A percentile compares a stretch with the other conserved stretches of the same genome.
Conservation (phyloP, 2,888 invertebrate species). For the Callosobruchus maculatus region DNA sequence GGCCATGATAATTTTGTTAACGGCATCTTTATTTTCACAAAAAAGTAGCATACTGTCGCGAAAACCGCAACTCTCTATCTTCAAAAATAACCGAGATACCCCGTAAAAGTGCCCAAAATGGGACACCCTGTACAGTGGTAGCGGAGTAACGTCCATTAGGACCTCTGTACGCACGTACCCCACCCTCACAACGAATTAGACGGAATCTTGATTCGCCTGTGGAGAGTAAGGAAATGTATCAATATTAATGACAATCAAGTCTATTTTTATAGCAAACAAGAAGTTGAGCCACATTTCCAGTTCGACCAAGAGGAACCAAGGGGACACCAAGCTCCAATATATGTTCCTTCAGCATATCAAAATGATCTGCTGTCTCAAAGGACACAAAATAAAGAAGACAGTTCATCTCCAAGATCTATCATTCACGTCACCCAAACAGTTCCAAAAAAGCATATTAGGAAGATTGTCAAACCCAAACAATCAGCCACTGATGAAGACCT, state of each 20-base stretch:
- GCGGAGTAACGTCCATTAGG: too few relatives aligned
- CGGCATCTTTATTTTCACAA: too few relatives aligned
- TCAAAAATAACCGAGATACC: too few relatives aligned
- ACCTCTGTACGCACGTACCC: too few relatives aligned
- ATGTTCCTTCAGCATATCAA: conserved; percentile 6
- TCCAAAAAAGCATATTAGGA: conserved; percentile 9
- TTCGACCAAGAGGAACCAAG: conserved; percentile 7
- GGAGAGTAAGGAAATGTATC: too few relatives aligned
- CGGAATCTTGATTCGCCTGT: too few relatives aligned
- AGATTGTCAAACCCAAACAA: conserved; percentile 7
- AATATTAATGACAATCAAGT: neutral
- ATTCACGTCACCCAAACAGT: conserved; percentile 10
- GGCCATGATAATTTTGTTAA: too few relatives aligned
- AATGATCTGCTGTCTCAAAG: conserved; percentile 3
- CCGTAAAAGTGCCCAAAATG: too few relatives aligned
- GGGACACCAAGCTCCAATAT: neutral
- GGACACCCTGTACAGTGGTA: too few relatives aligned
- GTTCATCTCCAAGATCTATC: conserved; percentile 6
- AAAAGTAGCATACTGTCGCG: too few relatives aligned
- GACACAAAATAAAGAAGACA: neutral
- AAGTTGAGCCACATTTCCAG: conserved; percentile 1
- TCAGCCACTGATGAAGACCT: conserved; percentile 7
- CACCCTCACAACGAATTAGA: too few relatives aligned
- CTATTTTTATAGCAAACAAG: neutral
- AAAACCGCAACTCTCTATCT: too few relatives aligned